Evolutionary conservation across 2,888 invertebrate species (phyloP).

Genomic region (Rhingia rostrata): DNA sequence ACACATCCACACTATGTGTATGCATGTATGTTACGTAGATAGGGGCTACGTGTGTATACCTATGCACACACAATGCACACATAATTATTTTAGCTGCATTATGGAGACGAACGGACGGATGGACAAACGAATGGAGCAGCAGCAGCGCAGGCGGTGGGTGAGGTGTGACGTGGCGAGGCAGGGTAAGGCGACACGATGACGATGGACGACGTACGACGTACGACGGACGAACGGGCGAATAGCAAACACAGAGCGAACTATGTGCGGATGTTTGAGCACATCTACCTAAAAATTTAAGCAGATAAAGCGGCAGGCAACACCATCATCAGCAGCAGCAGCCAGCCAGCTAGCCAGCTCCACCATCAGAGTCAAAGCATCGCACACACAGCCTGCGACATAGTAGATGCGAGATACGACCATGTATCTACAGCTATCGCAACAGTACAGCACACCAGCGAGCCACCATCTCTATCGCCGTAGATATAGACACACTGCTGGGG

Average conservation of each 20-base stretch:
- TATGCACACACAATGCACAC: conserved; percentile 74
- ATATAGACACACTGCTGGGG: conserved; percentile 41
- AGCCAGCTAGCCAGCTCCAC: conserved; percentile 66
- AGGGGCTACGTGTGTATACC: conserved; percentile 28
- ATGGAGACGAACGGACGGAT: conserved; percentile 65
- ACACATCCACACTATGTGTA: conserved; percentile 22
- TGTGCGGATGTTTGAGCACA: conserved; percentile 74
- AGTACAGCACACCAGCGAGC: conserved; percentile 53
- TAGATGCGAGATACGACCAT: conserved; percentile 65
- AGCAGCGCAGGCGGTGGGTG: conserved; percentile 37
- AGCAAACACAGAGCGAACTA: conserved; percentile 57
- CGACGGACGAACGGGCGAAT: conserved; percentile 58
- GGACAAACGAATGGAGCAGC: conserved; percentile 23
- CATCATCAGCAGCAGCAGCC: conserved; percentile 73
- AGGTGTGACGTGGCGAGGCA: neutral
- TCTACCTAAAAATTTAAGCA: conserved; percentile 75
- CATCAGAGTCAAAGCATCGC: conserved; percentile 74
- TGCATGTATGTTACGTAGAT: conserved; percentile 23
- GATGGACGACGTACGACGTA: conserved; percentile 2
- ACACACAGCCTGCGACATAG: conserved; percentile 70
- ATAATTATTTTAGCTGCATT: conserved; percentile 75
- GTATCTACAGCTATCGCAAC: conserved; percentile 61
- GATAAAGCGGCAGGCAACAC: conserved; percentile 75
- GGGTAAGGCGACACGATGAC: neutral
- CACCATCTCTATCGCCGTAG: conserved; percentile 59